Evolutionary conservation across 2,113 vertebrate genomes (phyloP), one percentile per base, ranked within the genome.

Genomic region (Dipodomys merriami): DNA sequence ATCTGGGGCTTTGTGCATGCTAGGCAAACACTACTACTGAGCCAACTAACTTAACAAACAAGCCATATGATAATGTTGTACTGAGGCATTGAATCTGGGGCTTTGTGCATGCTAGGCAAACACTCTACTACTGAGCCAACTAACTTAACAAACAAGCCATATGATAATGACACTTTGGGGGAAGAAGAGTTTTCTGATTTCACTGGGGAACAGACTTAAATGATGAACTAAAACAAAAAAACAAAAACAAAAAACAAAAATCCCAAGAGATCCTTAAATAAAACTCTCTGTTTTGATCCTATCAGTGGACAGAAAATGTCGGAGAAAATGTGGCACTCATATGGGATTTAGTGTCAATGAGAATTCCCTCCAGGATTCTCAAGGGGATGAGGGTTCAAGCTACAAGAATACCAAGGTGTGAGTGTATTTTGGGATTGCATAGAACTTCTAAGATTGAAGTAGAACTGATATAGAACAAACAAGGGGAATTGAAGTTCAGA

Each of bases 181-280:
- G 69, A 80, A 53, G 73, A 67, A 81, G n/a, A 0, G 3, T 91
- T 92, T 57, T 94, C 49, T 62, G 5, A 39, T 72, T 92, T 93
- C 72, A 86, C 35, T 83, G 46, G 73, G 44, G 95, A n/a, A 91
- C 30, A 83, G 85, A 74, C 74, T 25, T 87, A 82, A 69, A 84
- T 91, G 69, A 74, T 83, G 57, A 93, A 69, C 49, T n/a, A 84
- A 91, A 93, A 57, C 2, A 65, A 71, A 69, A 49, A 49, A 49
- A 11, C 49, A 49, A 12, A 49, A 49, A 49, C 49, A 49, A 12
- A 49, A 49, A 39, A 39, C 39, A 39, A 39, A 39, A 39, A 39
- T 57, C 39, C 93, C 67, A 88, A 18, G 46, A 85, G 33, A 82
- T 18, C 74, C 91, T 86, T 72, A 18, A 93, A 74, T 82, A n/a